phyloP scores from a whole-genome alignment of 2,797 vertebrate species.

The Sphenodon punctatus region DNA sequence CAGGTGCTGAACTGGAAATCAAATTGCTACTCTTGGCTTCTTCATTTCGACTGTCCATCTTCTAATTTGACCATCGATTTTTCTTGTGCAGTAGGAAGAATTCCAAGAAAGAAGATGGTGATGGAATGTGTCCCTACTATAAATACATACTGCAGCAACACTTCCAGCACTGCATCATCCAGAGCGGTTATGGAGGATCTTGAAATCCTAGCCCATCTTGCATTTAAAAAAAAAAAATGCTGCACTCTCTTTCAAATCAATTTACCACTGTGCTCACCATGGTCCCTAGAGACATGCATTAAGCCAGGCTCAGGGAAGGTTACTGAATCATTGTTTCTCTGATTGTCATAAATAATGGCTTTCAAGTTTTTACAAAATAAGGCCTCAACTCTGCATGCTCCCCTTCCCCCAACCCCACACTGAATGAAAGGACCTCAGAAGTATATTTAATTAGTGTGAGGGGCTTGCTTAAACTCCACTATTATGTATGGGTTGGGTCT shows the following conservation, averaged over 20 bases:
- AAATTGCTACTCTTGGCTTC: slow-evolving; percentile 12
- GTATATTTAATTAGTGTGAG: background rate
- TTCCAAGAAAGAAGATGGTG: slow-evolving; percentile 18
- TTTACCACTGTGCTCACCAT: slow-evolving; percentile 39
- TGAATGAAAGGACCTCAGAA: background rate
- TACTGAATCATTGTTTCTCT: slow-evolving; percentile 43
- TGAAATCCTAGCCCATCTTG: slow-evolving; percentile 44
- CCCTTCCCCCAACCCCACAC: background rate
- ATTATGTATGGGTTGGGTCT: background rate
- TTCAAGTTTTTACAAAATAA: slow-evolving; percentile 44
- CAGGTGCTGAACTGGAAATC: background rate
- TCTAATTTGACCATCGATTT: slow-evolving; percentile 17
- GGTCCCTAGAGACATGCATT: slow-evolving; percentile 36
- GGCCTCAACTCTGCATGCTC: background rate
- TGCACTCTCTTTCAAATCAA: slow-evolving; percentile 47
- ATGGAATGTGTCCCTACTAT: background rate
- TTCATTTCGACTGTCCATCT: slow-evolving; percentile 20
- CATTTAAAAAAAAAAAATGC: slow-evolving; percentile 50
- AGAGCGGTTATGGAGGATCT: slow-evolving; percentile 31
- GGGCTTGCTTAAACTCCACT: background rate
- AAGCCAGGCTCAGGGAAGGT: slow-evolving; percentile 31
- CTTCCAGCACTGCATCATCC: slow-evolving; percentile 8
- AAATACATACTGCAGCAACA: background rate
- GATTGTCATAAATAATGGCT: slow-evolving; percentile 16
- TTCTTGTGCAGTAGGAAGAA: slow-evolving; percentile 9